Base-by-base conservation (phyloP, 2,888 invertebrate genomes). In the Plebejus melissa region DNA sequence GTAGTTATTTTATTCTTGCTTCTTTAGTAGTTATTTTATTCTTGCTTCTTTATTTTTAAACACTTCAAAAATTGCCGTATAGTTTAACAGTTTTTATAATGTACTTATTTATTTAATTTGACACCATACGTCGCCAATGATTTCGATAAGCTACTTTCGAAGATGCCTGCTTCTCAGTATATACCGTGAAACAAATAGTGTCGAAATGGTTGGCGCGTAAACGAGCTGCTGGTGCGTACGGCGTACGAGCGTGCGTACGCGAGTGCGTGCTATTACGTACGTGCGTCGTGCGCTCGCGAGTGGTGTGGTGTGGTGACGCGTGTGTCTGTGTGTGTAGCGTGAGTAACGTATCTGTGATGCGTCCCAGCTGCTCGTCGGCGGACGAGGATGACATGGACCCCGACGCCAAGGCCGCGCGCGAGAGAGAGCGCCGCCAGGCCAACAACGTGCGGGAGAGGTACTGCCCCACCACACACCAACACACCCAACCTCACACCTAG, bases 361-460 rank as follows among this genome's bases (percentile, higher is more conserved):
- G 79, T 57, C 71, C 78, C 86, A 95, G 96, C 94, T 96, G 96
- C 90, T 97, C 97, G 88, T 97, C 97, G 85, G 97, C 97, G 78
- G 97, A 97, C 86, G 97, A 97, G 88, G 97, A 96, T 88, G 96
- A 96, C 90, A 84, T 88, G 54, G 96, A 97, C 88, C 98, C 98
- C 74, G 96, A 96, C 94, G 96, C 96, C 86, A 98, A 98, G 95
- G 97, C 97, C 85, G 97, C 98, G 93, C 96, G 98, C 89, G 98
- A 99, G 95, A 96, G 97, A 94, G 98, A 99, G 94, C 95, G 99
- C 84, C 95, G 99, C 82, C 98, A 98, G 94, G 98, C 99, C 87
- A 99, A 99, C 95, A 99, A 99, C 95, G 98, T 98, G 82, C 95
- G 99, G 85, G 98, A 98, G 96, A 97, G 98, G 98, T 98, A 94